Evolutionary conservation across 2,888 invertebrate genomes (phyloP).

Genomic region (Prosapia bicincta): DNA sequence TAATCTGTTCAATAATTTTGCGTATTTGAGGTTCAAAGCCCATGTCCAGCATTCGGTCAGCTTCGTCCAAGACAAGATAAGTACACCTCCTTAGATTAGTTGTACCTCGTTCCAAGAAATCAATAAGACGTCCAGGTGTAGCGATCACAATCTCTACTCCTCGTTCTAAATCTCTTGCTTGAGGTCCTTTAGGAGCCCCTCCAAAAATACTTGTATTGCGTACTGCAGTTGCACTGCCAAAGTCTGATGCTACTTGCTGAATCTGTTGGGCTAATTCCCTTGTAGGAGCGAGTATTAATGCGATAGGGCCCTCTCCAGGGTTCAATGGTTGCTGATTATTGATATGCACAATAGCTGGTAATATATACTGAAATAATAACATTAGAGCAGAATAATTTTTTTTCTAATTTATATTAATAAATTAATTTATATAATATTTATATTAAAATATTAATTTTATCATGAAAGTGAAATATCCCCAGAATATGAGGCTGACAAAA

Average conservation of each 20-base stretch:
- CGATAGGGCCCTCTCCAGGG: slow-evolving; percentile 91
- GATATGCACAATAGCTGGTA: slow-evolving; percentile 94
- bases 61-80: slow-evolving; percentile 88
- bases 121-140: slow-evolving; percentile 92
- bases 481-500: too few species aligned
- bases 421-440: too few species aligned
- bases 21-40: slow-evolving; percentile 97
- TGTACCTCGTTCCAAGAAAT: slow-evolving; percentile 79
- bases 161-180: slow-evolving; percentile 75
- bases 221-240: slow-evolving; percentile 83
- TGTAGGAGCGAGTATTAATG: slow-evolving; percentile 84
- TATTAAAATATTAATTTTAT: too few species aligned
- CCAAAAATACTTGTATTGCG: slow-evolving; percentile 95
- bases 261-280: slow-evolving; percentile 89
- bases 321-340: slow-evolving; percentile 82
- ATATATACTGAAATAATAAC: slow-evolving; percentile 65
- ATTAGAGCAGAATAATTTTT: too few species aligned
- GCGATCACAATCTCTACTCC: slow-evolving; percentile 96
- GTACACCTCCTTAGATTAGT: slow-evolving; percentile 72
- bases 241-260: slow-evolving; percentile 84
- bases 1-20: slow-evolving; percentile 91
- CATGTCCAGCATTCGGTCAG: slow-evolving; percentile 98
- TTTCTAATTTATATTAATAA: too few species aligned
- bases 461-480: too few species aligned
- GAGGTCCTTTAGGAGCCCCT: slow-evolving; percentile 96